A percentile compares a stretch with the other conserved stretches of the same genome.
phyloP scores from a whole-genome alignment of 2,888 invertebrate species.

The Listrodromus nycthemerus region DNA sequence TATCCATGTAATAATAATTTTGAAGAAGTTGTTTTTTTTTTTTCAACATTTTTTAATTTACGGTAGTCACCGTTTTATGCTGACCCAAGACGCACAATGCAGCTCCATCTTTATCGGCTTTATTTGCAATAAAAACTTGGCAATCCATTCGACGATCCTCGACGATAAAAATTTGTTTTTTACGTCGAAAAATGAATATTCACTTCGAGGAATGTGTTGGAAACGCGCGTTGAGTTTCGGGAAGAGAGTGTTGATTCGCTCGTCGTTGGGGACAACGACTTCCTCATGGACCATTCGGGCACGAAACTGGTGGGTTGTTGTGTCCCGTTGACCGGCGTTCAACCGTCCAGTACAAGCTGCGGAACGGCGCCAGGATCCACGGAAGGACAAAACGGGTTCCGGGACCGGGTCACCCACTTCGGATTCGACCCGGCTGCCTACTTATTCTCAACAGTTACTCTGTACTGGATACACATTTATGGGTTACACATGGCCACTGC shows the following conservation, averaged over 20 bases:
- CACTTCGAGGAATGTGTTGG: background rate
- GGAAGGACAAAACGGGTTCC: conserved; percentile 80
- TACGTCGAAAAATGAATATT: no score
- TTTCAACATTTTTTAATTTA: no score
- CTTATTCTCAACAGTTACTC: conserved; percentile 73
- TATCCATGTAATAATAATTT: background rate
- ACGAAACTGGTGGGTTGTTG: conserved; percentile 21
- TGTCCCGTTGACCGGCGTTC: conserved; percentile 43
- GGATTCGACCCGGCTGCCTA: conserved; percentile 72
- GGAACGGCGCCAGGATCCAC: conserved; percentile 60
- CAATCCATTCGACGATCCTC: no score
- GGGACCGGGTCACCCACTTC: conserved; percentile 83
- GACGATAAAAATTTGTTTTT: no score
- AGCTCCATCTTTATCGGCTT: no score
- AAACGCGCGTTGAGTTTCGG: background rate
- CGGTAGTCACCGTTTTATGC: no score
- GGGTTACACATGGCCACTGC: background rate
- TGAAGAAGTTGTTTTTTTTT: no score
- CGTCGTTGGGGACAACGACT: conserved; percentile 36
- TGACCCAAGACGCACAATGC: no score
- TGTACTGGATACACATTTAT: conserved; percentile 1
- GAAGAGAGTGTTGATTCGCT: background rate
- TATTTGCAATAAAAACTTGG: no score
- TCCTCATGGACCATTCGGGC: conserved; percentile 50
- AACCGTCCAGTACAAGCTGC: conserved; percentile 17